These are phyloP conservation scores for Champsocephalus gunnari DNA, from an alignment of 2,797 vertebrate genomes.

Conservation along the genomic window DNA sequence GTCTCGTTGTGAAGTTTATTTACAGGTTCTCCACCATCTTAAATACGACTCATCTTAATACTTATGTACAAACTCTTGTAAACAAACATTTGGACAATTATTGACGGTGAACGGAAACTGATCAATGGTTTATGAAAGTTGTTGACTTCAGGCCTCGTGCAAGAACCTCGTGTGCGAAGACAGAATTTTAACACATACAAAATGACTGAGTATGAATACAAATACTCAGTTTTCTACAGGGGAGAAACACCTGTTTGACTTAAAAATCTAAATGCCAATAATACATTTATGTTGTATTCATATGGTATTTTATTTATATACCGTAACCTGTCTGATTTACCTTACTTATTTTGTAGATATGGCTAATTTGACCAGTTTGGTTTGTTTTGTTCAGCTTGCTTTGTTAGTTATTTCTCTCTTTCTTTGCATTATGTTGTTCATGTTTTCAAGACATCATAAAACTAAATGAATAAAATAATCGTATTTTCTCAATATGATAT, in stretches of 20 bases:
- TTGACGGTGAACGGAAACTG: background rate
- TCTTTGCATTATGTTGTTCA: too few species aligned
- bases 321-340: too few species aligned
- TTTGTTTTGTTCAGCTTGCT: too few species aligned
- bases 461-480: too few species aligned
- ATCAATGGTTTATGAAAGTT: background rate
- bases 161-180: background rate
- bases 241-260: background rate
- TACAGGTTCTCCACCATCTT: constrained; percentile 19
- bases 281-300: background rate
- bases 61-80: constrained; percentile 1
- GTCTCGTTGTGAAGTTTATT: constrained; percentile 26
- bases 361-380: too few species aligned
- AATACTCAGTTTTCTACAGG: background rate
- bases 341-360: too few species aligned
- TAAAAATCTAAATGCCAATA: background rate
- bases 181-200: background rate
- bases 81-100: background rate
- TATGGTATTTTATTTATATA: background rate
- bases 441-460: too few species aligned
- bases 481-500: too few species aligned
- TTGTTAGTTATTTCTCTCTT: too few species aligned
- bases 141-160: background rate
- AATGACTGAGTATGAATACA: background rate
- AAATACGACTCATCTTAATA: background rate